Evolutionary conservation across 2,113 vertebrate genomes (phyloP).

Genomic region (Falco punctatus): DNA sequence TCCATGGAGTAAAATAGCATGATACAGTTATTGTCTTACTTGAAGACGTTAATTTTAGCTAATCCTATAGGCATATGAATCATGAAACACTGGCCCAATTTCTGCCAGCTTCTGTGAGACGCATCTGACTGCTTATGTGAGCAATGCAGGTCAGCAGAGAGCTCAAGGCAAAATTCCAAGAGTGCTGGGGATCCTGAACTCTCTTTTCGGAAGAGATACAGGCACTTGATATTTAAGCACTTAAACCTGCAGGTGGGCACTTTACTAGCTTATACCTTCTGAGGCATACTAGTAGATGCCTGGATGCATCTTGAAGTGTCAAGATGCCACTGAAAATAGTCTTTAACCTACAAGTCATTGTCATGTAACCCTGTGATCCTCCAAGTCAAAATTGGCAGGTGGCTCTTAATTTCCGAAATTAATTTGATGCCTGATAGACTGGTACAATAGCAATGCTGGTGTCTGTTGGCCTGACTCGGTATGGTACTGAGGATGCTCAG

Average conservation of each 20-base stretch:
- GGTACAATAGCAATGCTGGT: neutral
- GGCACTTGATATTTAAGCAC: neutral
- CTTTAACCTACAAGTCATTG: neutral
- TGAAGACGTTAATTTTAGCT: constrained; percentile 36
- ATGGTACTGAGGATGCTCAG: neutral
- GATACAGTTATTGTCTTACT: constrained; percentile 33
- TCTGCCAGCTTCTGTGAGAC: constrained; percentile 33
- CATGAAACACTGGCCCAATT: constrained; percentile 22
- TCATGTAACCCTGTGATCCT: neutral
- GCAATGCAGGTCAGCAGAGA: constrained; percentile 41
- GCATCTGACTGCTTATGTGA: constrained; percentile 8
- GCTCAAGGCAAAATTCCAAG: constrained; percentile 35
- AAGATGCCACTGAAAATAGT: neutral
- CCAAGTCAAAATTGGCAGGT: neutral
- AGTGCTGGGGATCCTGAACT: neutral
- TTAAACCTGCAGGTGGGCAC: neutral
- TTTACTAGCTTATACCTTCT: neutral
- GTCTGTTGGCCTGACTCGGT: neutral
- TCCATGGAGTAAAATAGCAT: constrained; percentile 35
- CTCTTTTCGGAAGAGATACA: neutral
- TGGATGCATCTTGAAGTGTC: neutral
- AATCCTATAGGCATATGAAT: constrained; percentile 52
- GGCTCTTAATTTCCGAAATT: neutral
- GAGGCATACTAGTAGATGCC: neutral
- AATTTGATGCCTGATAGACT: neutral